phyloP scores from a whole-genome alignment of 2,888 invertebrate genomes.

The Octonoba sinensis region DNA sequence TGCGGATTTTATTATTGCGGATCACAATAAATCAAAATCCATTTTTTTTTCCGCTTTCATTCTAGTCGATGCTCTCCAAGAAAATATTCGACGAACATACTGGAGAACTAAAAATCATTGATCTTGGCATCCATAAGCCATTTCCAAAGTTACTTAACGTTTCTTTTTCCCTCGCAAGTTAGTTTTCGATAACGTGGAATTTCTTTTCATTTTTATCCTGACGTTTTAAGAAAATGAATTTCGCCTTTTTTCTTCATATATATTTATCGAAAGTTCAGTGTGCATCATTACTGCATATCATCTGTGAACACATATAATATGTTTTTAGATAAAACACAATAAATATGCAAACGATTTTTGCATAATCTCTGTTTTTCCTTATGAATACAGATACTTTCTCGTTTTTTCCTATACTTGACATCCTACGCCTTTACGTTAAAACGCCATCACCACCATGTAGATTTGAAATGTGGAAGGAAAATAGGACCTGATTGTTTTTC shows the following conservation, averaged over 20 bases:
- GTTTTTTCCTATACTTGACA: too few species aligned
- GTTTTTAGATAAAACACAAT: slow-evolving; percentile 58
- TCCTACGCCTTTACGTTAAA: too few species aligned
- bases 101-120: slow-evolving; percentile 53
- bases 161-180: slow-evolving; percentile 45
- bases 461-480: too few species aligned
- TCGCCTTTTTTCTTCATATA: slow-evolving; percentile 50
- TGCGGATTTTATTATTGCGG: slow-evolving; percentile 57
- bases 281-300: slow-evolving; percentile 54
- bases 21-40: slow-evolving; percentile 53
- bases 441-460: too few species aligned
- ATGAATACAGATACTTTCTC: too few species aligned
- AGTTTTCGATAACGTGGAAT: slow-evolving; percentile 51
- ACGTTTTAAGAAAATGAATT: slow-evolving; percentile 51
- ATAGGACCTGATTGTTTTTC: too few species aligned
- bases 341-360: too few species aligned
- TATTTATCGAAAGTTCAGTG: slow-evolving; percentile 52
- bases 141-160: slow-evolving; percentile 55
- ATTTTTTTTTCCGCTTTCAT: slow-evolving; percentile 15
- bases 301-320: slow-evolving; percentile 34
- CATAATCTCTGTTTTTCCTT: slow-evolving; percentile 23
- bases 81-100: slow-evolving; percentile 51
- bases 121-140: slow-evolving; percentile 53
- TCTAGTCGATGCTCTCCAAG: slow-evolving; percentile 2
- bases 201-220: slow-evolving; percentile 21